phyloP scores from a whole-genome alignment of 2,888 invertebrate species.

The Darwinula stevensoni region DNA sequence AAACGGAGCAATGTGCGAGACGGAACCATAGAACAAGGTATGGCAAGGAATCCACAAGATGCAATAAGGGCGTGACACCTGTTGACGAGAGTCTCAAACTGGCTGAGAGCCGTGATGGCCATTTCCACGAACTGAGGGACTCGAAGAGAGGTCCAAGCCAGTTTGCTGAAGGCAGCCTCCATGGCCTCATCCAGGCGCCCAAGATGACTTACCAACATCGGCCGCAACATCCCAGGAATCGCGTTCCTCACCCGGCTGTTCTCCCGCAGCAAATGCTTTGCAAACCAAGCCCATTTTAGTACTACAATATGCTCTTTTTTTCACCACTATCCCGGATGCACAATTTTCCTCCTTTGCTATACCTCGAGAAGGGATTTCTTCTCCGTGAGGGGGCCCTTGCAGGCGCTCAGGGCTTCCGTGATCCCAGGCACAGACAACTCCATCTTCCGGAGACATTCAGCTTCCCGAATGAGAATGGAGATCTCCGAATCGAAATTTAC shows the following conservation, averaged over 20 bases:
- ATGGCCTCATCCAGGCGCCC: conserved; percentile 36
- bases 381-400: conserved; percentile 14
- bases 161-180: conserved; percentile 41
- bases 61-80: too few relatives aligned
- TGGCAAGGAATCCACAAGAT: too few relatives aligned
- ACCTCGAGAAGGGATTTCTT: conserved; percentile 9
- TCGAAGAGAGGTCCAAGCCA: conserved; percentile 60
- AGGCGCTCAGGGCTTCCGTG: conserved; percentile 29
- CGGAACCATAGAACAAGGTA: too few relatives aligned
- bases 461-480: conserved; percentile 45
- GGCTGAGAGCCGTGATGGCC: conserved; percentile 41
- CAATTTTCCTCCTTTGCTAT: conserved; percentile 7
- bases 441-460: conserved; percentile 55
- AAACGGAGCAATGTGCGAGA: conserved; percentile 4
- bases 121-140: conserved; percentile 47
- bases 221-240: conserved; percentile 41
- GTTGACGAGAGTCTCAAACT: conserved; percentile 38
- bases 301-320: background rate
- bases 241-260: conserved; percentile 15
- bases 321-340: background rate
- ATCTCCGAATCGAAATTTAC: conserved; percentile 36
- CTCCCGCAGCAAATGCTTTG: conserved; percentile 18
- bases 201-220: conserved; percentile 58
- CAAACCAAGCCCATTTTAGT: background rate
- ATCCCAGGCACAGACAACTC: conserved; percentile 48